Conservation (phyloP, 1,140 invertebrate genomes). For the Rhagoletis zephyria region DNA sequence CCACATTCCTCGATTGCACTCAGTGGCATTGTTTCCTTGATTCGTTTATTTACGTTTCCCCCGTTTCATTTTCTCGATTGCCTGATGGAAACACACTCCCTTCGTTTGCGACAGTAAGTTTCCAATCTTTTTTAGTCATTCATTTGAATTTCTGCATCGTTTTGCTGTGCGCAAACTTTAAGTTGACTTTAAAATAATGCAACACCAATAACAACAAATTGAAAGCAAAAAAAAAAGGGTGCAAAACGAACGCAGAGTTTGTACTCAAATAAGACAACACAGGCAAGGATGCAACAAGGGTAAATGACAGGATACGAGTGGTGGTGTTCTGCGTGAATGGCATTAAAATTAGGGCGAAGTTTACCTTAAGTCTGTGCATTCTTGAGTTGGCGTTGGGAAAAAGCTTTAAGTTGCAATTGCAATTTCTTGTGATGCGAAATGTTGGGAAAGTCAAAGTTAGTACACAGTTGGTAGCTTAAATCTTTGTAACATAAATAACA, state of each 20-base stretch:
- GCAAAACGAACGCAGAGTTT: not conserved
- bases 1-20: constrained; percentile 29
- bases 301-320: not conserved
- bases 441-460: not conserved
- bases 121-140: not conserved
- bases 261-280: not conserved
- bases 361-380: not conserved
- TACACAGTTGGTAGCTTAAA: not conserved
- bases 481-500: too few species aligned
- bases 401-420: constrained; percentile 5
- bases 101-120: not conserved
- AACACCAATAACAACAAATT: constrained; percentile 20
- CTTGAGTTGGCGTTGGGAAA: not conserved
- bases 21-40: constrained; percentile 44
- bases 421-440: not conserved
- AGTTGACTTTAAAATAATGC: constrained; percentile 28
- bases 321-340: not conserved
- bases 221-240: not conserved
- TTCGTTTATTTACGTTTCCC: constrained; percentile 37
- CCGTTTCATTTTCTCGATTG: not conserved
- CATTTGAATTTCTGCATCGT: not conserved
- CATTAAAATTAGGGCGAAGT: not conserved
- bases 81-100: not conserved
- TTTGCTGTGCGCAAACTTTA: not conserved
- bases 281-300: not conserved